Percentiles rank a stretch among this genome's conserved stretches.
These are phyloP conservation scores for Collichthys lucidus DNA, from an alignment of 2,113 vertebrate genomes.

Conservation along the genomic window DNA sequence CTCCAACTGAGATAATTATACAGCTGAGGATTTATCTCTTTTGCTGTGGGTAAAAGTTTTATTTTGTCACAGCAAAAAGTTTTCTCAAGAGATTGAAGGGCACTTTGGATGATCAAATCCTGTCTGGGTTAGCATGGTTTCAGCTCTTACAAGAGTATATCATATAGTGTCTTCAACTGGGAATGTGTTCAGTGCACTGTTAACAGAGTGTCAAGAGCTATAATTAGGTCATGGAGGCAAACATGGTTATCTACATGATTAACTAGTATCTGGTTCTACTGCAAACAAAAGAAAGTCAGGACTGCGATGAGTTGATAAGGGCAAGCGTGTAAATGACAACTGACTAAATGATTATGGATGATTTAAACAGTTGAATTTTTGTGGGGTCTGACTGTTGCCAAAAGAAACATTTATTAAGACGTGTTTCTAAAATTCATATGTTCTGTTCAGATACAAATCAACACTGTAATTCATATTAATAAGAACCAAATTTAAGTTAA, in stretches of 20 bases:
- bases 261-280: conserved; percentile 8
- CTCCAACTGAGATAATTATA: background rate
- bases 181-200: background rate
- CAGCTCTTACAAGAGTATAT: background rate
- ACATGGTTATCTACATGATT: conserved; percentile 16
- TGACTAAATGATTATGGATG: background rate
- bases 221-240: conserved; percentile 6
- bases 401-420: background rate
- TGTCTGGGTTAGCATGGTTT: background rate
- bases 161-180: background rate
- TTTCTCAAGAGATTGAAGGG: background rate
- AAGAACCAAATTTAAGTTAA: background rate
- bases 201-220: conserved; percentile 1
- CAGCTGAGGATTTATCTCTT: background rate
- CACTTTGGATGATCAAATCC: background rate
- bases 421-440: background rate
- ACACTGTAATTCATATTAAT: background rate
- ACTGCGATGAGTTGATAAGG: background rate
- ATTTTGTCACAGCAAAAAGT: background rate
- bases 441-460: background rate
- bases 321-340: background rate
- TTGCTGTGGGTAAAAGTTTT: background rate
- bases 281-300: conserved; percentile 16
- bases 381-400: background rate
- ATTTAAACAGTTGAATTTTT: background rate